phyloP scores from a whole-genome alignment of 2,113 vertebrate species.

The Chlorodrepanis virens region DNA sequence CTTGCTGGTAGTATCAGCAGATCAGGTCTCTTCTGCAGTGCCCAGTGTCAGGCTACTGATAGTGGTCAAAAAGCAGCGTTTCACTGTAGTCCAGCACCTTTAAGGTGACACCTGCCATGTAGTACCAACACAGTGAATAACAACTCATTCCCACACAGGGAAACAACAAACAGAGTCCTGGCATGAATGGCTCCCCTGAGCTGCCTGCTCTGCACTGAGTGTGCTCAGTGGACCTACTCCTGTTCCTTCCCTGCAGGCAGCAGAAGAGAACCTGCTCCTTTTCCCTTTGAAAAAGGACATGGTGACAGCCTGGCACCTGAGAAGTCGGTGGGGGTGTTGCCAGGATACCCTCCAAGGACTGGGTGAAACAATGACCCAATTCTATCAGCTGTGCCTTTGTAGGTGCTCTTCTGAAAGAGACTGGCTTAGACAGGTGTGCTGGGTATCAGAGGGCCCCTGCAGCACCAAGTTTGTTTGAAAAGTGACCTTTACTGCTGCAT shows the following conservation, averaged over 20 bases:
- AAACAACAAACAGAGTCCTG: background rate
- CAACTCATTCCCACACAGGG: background rate
- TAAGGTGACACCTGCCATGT: background rate
- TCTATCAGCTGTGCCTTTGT: background rate
- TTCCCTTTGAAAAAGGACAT: background rate
- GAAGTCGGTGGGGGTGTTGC: accelerated
- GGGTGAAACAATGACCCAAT: background rate
- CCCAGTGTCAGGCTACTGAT: background rate
- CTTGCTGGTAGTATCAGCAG: background rate
- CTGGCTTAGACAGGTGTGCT: background rate
- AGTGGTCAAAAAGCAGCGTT: accelerated
- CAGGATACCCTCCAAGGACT: background rate
- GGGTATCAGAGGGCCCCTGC: background rate
- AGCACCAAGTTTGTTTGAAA: background rate
- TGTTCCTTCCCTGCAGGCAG: background rate
- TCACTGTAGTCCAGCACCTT: background rate
- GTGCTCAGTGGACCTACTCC: background rate
- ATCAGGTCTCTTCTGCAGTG: background rate
- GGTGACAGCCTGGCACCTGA: background rate
- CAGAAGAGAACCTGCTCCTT: background rate
- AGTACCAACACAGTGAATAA: background rate
- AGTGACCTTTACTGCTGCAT: background rate
- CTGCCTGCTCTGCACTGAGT: background rate
- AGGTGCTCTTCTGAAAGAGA: background rate
- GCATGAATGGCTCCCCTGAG: background rate